Evolutionary conservation across 2,888 invertebrate genomes (phyloP).

Genomic region (Hetaerina titia): DNA sequence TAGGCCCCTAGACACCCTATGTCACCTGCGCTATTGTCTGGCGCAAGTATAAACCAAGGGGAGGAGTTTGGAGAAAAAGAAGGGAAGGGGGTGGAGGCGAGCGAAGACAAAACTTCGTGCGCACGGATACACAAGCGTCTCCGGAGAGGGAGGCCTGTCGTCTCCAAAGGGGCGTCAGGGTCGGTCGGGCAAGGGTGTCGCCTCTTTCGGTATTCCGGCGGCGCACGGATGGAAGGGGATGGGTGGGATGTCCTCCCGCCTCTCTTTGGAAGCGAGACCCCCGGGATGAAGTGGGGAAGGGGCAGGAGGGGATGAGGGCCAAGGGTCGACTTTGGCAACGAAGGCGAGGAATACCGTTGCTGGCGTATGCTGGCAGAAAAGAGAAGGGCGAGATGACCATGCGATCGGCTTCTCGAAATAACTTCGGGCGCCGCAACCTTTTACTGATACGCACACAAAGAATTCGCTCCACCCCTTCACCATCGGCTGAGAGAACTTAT

Average conservation of each 20-base stretch:
- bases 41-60: no score
- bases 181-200: neutral
- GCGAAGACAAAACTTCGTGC: neutral
- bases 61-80: neutral
- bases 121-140: neutral
- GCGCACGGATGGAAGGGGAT: neutral
- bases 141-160: neutral
- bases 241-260: neutral
- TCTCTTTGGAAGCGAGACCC: neutral
- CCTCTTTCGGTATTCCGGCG: neutral
- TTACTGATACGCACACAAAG: no score
- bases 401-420: neutral
- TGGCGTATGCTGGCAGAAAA: neutral
- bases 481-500: no score
- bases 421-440: no score
- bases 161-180: neutral
- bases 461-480: no score
- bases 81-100: neutral
- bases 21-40: no score
- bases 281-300: neutral
- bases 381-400: neutral
- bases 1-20: no score
- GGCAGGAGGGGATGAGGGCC: neutral
- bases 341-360: no score
- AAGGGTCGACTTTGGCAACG: no score